phyloP scores from a whole-genome alignment of 2,797 vertebrate genomes.

The Carcharodon carcharias region DNA sequence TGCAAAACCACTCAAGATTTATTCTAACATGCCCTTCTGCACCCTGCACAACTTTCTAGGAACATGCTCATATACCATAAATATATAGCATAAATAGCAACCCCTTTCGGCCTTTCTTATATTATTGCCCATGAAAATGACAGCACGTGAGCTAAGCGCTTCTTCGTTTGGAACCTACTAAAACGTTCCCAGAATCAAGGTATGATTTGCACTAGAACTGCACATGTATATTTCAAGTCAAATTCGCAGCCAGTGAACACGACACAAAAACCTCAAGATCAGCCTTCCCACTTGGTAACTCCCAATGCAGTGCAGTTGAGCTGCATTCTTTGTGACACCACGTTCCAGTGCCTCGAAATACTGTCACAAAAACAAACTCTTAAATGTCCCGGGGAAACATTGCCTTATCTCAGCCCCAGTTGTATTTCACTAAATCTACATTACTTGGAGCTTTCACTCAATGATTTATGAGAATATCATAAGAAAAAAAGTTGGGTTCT shows the following conservation, averaged over 20 bases:
- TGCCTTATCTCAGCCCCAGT: background rate
- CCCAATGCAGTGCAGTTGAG: background rate
- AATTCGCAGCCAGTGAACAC: background rate
- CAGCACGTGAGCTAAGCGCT: background rate
- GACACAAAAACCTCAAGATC: background rate
- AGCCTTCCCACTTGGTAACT: background rate
- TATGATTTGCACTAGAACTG: background rate
- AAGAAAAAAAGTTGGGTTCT: background rate
- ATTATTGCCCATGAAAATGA: background rate
- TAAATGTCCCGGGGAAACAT: background rate
- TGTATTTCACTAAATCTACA: background rate
- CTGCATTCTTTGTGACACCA: background rate
- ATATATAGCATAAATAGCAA: background rate
- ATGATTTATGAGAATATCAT: background rate
- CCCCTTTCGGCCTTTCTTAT: background rate
- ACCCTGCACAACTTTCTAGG: background rate
- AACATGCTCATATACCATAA: background rate
- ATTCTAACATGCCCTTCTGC: background rate
- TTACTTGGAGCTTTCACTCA: background rate
- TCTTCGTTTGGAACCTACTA: background rate
- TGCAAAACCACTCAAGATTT: background rate
- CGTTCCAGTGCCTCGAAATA: background rate
- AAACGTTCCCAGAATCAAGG: background rate
- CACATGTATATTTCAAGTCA: background rate
- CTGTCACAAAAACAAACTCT: background rate